Percentiles rank a stretch among this genome's conserved stretches.
phyloP scores from a whole-genome alignment of 2,113 vertebrate genomes.

The Nerophis ophidion region DNA sequence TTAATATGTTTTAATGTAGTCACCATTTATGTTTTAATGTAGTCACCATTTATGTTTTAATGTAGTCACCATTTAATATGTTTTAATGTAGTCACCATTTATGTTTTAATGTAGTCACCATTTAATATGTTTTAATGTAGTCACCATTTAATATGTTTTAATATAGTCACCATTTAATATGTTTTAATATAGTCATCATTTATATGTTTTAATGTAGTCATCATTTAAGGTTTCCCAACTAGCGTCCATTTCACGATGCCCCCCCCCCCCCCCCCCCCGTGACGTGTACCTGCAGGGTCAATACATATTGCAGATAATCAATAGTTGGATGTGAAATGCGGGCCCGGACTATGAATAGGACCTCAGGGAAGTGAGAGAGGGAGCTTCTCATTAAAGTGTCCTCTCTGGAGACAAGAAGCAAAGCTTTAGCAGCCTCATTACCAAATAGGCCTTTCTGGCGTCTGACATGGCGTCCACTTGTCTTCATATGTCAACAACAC shows the following conservation, averaged over 20 bases:
- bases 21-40: too few species aligned
- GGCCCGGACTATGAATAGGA: constrained; percentile 42
- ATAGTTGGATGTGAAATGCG: constrained; percentile 54
- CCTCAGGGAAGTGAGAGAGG: constrained; percentile 40
- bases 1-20: too few species aligned
- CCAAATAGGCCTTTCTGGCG: constrained; percentile 50
- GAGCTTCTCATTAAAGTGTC: constrained; percentile 52
- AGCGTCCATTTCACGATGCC: too few species aligned
- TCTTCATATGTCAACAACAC: constrained; percentile 24
- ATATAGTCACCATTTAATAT: constrained; percentile 81
- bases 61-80: constrained; percentile 80
- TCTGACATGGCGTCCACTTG: constrained; percentile 48
- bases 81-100: constrained; percentile 71
- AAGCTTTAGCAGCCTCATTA: constrained; percentile 57
- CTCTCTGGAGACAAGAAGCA: constrained; percentile 50
- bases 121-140: constrained; percentile 81
- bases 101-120: constrained; percentile 58
- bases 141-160: constrained; percentile 81
- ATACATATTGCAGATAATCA: constrained; percentile 65
- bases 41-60: too few species aligned
- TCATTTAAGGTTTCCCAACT: too few species aligned
- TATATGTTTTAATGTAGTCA: constrained; percentile 79
- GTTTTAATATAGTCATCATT: constrained; percentile 80
- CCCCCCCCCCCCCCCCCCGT: neutral
- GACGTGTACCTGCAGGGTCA: constrained; percentile 12